A percentile compares a stretch with the other conserved stretches of the same genome.
phyloP scores from a whole-genome alignment of 1,140 invertebrate species.

The Thereuonema tuberculata region DNA sequence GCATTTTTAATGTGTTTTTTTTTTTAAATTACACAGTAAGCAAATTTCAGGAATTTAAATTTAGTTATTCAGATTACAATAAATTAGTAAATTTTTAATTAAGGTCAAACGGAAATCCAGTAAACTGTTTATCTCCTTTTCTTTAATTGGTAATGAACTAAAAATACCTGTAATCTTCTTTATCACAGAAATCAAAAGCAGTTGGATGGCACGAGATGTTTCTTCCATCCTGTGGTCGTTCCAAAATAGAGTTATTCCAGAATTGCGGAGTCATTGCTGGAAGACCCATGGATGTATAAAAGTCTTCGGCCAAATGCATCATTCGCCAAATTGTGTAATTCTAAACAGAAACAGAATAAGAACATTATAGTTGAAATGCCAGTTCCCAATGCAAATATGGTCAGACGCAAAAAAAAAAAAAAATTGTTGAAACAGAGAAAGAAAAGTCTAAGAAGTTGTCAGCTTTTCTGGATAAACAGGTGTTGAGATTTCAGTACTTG shows the following conservation, averaged over 20 bases:
- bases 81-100: background rate
- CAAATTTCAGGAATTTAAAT: no score
- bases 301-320: slow-evolving; percentile 67
- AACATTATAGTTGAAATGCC: slow-evolving; percentile 28
- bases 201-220: slow-evolving; percentile 66
- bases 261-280: slow-evolving; percentile 53
- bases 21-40: no score
- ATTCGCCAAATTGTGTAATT: slow-evolving; percentile 56
- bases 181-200: slow-evolving; percentile 79
- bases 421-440: slow-evolving; percentile 9
- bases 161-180: slow-evolving; percentile 58
- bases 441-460: no score
- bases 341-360: slow-evolving; percentile 26
- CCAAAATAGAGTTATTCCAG: slow-evolving; percentile 38
- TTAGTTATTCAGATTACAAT: no score
- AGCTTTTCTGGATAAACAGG: no score
- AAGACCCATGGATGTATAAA: slow-evolving; percentile 72
- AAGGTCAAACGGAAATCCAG: background rate
- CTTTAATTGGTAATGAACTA: no score
- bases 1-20: no score
- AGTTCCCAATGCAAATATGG: no score
- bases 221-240: slow-evolving; percentile 38
- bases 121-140: no score
- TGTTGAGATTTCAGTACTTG: no score
- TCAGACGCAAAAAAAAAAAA: slow-evolving; percentile 10